Evolutionary conservation across 2,797 vertebrate species (phyloP).

Genomic region (Melanotaenia nigrans): DNA sequence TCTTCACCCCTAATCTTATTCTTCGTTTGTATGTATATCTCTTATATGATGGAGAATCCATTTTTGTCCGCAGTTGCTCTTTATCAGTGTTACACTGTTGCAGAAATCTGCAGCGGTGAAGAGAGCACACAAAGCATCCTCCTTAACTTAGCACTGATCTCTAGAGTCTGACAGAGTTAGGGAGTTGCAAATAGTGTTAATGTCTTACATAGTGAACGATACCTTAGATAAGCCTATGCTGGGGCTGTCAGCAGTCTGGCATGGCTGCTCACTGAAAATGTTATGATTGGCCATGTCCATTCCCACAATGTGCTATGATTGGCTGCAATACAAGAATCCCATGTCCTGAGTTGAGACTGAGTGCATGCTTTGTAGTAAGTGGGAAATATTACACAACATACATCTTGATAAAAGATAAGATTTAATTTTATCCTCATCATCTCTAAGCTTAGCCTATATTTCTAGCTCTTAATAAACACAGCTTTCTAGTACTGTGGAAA

Average conservation of each 20-base stretch:
- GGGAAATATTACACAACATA: conserved; percentile 67
- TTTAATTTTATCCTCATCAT: conserved; percentile 41
- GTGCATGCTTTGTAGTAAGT: conserved; percentile 63
- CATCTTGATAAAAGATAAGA: conserved; percentile 64
- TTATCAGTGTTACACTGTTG: conserved; percentile 19
- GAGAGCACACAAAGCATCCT: conserved; percentile 33
- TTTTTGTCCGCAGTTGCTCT: conserved; percentile 6
- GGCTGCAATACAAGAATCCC: conserved; percentile 62
- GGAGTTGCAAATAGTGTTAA: conserved; percentile 18
- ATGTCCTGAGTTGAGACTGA: conserved; percentile 52
- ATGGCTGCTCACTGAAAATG: conserved; percentile 54
- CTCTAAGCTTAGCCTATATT: conserved; percentile 25
- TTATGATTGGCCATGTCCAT: conserved; percentile 69
- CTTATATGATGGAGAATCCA: conserved; percentile 7
- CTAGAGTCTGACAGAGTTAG: conserved; percentile 20
- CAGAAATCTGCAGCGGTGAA: conserved; percentile 35
- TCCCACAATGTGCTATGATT: conserved; percentile 71
- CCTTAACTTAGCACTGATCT: conserved; percentile 29
- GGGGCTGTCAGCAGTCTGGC: conserved; percentile 53
- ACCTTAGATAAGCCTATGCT: conserved; percentile 43
- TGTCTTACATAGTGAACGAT: conserved; percentile 59
- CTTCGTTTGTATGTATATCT: conserved; percentile 11
- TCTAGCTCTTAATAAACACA: conserved; percentile 44
- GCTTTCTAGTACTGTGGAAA: conserved; percentile 35
- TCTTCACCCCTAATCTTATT: conserved; percentile 24